A percentile compares a stretch with the other conserved stretches of the same genome.
Evolutionary conservation across 2,888 invertebrate species (phyloP).

Genomic region (Tetrapedia diversipes): DNA sequence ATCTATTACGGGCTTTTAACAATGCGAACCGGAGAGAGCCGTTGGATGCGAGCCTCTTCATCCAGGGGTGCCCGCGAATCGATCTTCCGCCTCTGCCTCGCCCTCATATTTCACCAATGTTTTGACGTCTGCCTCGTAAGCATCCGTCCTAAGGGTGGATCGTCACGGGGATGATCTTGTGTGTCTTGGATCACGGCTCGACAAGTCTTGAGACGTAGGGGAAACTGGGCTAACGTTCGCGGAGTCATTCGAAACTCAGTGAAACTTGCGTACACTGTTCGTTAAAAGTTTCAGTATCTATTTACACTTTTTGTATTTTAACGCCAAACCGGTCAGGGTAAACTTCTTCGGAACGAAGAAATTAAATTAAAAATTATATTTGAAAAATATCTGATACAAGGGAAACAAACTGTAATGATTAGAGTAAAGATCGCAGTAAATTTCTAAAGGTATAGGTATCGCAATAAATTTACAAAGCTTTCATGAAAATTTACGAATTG

Average conservation of each 20-base stretch:
- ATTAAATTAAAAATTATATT: too few species aligned
- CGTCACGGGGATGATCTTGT: slow-evolving; percentile 19
- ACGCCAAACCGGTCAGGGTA: too few species aligned
- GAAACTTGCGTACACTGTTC: too few species aligned
- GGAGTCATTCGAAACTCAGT: not conserved
- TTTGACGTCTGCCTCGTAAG: slow-evolving; percentile 79
- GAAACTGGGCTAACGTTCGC: slow-evolving; percentile 12
- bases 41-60: slow-evolving; percentile 55
- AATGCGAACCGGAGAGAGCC: slow-evolving; percentile 72
- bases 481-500: too few species aligned
- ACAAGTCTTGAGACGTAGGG: not conserved
- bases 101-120: slow-evolving; percentile 81
- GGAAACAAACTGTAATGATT: too few species aligned
- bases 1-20: slow-evolving; percentile 82
- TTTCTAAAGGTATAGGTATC: too few species aligned
- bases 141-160: slow-evolving; percentile 69
- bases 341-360: too few species aligned
- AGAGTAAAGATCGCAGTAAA: too few species aligned
- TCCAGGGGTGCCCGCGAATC: slow-evolving; percentile 73
- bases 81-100: slow-evolving; percentile 75
- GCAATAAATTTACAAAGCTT: too few species aligned
- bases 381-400: too few species aligned
- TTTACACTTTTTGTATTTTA: too few species aligned
- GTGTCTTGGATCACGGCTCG: slow-evolving; percentile 8
- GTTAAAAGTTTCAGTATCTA: too few species aligned